Base-by-base conservation (phyloP, 2,888 invertebrate genomes). In the Aspidapion aeneum region DNA sequence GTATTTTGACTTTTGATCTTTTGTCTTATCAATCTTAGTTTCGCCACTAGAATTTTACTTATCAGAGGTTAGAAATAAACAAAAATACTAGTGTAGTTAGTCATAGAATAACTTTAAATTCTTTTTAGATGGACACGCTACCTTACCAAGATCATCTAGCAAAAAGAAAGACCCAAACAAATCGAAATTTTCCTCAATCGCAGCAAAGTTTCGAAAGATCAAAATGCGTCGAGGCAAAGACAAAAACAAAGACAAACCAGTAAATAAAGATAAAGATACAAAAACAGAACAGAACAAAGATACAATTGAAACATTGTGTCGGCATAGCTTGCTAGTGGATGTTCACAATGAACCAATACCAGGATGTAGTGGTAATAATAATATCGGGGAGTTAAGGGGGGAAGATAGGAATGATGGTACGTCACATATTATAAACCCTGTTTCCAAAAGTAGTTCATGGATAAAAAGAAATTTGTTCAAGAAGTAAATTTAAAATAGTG, bases 311-410 rank as follows among this genome's bases (percentile, higher is more conserved):
- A 83, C 86, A 1, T 81, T 92, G 2, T 92, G 91, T 70, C 82
- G 91, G 1, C 92, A 92, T 75, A 91, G 90, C 72, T 79, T 92
- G 1, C 79, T 91, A 2, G 90, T 91, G 12, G 86, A 87, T 72
- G 81, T 86, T 49, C 69, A 60, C 52, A 61, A 55, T 17, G 57
- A 57, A 55, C 58, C 17, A 54, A 48, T 19, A n/a, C 18, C 20
- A 21, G 62, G 48, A 12, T 59, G 58, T 1, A 54, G 52, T 19
- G 19, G 52, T 19, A 51, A 21, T 12, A 65, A 64, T 18, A 63
- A 65, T 19, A 68, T 69, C 62, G 58, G 62, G 21, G 64, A 70
- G 20, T 17, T 63, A n/a, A 51, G 48, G 50, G 18, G 58, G 54
- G 19, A 55, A 58, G 35, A 3, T 21, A 52, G 52, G 52, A 5